phyloP scores from a whole-genome alignment of 1,140 invertebrate genomes.

The Tetragonula clypearis region DNA sequence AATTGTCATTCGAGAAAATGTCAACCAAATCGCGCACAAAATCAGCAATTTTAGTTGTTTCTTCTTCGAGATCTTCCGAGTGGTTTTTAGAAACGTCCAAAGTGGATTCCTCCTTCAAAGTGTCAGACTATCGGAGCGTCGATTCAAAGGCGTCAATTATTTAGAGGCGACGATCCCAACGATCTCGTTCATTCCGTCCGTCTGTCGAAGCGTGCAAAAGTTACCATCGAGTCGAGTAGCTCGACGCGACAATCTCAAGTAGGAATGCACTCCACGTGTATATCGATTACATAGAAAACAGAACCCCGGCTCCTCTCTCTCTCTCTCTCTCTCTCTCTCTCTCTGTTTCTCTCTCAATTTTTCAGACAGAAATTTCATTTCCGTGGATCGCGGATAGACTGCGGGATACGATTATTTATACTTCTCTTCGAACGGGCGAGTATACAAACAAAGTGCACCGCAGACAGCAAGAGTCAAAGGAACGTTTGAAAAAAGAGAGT shows the following conservation, averaged over 20 bases:
- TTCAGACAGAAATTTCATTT: background rate
- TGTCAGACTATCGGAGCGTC: background rate
- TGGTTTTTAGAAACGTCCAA: too few relatives aligned
- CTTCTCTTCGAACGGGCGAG: background rate
- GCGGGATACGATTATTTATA: background rate
- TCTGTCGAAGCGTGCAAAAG: background rate
- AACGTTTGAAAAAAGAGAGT: background rate
- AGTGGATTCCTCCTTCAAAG: too few relatives aligned
- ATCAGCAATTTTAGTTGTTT: too few relatives aligned
- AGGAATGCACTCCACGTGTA: background rate
- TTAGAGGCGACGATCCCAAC: background rate
- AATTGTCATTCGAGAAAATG: too few relatives aligned
- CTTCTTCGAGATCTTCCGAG: too few relatives aligned
- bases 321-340: too few relatives aligned
- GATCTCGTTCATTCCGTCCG: background rate
- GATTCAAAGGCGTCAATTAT: background rate
- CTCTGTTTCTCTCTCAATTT: too few relatives aligned
- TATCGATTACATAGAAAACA: background rate
- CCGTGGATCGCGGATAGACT: too few relatives aligned
- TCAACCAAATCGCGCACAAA: too few relatives aligned
- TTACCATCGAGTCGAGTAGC: constrained; percentile 13
- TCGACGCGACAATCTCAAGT: background rate
- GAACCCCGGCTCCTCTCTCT: background rate
- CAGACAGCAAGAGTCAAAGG: background rate
- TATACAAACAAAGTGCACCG: background rate